Evolutionary conservation across 1,140 invertebrate genomes (phyloP).

Genomic region (Archivesica marissinica): DNA sequence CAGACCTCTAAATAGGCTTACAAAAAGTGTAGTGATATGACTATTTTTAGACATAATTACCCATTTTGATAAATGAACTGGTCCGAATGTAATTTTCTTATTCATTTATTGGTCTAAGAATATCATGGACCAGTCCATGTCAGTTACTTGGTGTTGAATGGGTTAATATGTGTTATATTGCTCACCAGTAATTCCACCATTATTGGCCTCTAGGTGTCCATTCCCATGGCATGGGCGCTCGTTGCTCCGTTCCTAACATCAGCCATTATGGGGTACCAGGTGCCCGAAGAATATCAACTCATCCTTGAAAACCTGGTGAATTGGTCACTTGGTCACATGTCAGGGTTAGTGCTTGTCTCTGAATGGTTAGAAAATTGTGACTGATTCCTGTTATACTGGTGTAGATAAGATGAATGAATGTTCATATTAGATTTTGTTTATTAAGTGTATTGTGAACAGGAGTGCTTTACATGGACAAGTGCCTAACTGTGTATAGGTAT

Average conservation of each 20-base stretch:
- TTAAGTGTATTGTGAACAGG: not conserved
- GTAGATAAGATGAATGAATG: not conserved
- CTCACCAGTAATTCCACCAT: not conserved
- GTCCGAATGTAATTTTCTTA: no score
- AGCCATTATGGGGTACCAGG: not conserved
- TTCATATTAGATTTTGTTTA: not conserved
- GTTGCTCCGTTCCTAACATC: constrained; percentile 9
- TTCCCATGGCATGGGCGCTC: not conserved
- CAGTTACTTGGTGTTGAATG: not conserved
- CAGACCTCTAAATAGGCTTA: no score
- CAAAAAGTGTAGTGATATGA: no score
- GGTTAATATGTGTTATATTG: no score
- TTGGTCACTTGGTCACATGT: not conserved
- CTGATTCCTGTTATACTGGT: not conserved
- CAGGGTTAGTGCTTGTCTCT: constrained; percentile 4
- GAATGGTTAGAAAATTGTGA: not conserved
- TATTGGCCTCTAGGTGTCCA: not conserved
- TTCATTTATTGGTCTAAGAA: no score
- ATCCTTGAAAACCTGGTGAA: not conserved
- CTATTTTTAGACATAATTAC: no score
- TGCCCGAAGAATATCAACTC: not conserved
- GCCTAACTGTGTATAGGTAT: no score
- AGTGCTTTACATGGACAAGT: not conserved
- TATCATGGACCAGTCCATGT: no score
- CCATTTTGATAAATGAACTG: no score